Base-by-base conservation (phyloP, 2,797 vertebrate genomes). In the Megaceryle alcyon region DNA sequence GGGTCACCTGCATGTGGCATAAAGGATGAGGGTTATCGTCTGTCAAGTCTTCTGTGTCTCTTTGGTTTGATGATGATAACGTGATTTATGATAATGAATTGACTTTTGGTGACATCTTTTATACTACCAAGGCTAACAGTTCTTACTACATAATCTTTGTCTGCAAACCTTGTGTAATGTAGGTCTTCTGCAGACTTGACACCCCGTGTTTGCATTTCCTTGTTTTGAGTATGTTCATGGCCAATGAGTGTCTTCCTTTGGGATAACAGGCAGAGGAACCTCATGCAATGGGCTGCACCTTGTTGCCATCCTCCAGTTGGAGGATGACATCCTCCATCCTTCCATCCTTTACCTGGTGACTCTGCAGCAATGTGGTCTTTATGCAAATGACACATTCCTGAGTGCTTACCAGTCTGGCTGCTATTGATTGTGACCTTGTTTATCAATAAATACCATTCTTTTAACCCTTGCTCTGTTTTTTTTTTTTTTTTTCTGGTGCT, bases 311-410 rank as follows among this genome's bases (percentile, higher is more conserved):
- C 37, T 79, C 57, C 53, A 65, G 35, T 35, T 35, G 35, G 35
- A 35, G 35, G 35, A 35, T 35, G 35, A 8, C 35, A 35, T 35
- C 35, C 35, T 35, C 51, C 51, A 73, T 51, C 53, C 61, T 82
- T n/a, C 37, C 46, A 16, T 61, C 79, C 66, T 65, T 75, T 22
- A 60, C 66, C 35, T 12, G 14, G 61, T 94, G 92, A 84, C 80
- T 92, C 92, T 95, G 51, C 35, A 37, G 31, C 3, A 2, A 61
- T 49, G 35, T 41, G 65, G 78, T 78, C 28, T 56, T 60, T 72
- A 61, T 83, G 80, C 54, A 95, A 83, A 73, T 33, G 14, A 25
- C 31, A 64, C 86, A 81, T 93, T 95, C 90, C 90, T 78, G 41
- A 78, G 49, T 28, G 73, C 28, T 95, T 88, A 78, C 73, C 41